Percentiles rank a stretch among this genome's conserved stretches.
These are phyloP conservation scores for Listrodromus nycthemerus DNA, from an alignment of 2,888 invertebrate genomes.

Conservation along the genomic window DNA sequence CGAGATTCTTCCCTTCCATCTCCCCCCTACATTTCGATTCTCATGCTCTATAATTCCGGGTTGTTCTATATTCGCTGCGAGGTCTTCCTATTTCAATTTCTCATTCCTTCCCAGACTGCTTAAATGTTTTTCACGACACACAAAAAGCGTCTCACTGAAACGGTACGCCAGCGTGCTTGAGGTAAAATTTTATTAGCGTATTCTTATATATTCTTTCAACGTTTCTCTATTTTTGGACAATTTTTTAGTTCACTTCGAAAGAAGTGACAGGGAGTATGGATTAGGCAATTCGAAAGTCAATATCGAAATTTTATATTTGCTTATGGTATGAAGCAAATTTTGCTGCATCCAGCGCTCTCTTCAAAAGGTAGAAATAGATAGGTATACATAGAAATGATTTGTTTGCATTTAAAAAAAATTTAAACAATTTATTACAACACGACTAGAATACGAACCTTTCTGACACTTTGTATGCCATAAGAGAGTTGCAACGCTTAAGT, in stretches of 20 bases:
- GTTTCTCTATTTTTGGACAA: too few relatives aligned
- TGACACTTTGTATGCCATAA: neutral
- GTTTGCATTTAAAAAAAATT: neutral
- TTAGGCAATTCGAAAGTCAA: neutral
- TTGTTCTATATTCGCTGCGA: constrained; percentile 10
- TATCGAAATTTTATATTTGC: too few relatives aligned
- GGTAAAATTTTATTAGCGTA: too few relatives aligned
- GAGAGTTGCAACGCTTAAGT: neutral
- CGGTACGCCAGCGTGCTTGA: too few relatives aligned
- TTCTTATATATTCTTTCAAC: too few relatives aligned
- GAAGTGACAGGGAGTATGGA: neutral
- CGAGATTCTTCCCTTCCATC: constrained; percentile 34
- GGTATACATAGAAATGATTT: neutral
- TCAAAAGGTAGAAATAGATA: too few relatives aligned
- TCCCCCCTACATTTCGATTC: neutral
- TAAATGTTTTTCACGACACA: neutral
- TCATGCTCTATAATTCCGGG: neutral
- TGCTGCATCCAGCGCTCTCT: too few relatives aligned
- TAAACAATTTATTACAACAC: neutral
- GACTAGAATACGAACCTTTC: neutral
- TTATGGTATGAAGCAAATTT: too few relatives aligned
- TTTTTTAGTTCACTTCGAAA: neutral
- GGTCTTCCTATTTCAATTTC: neutral
- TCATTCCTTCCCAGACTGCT: neutral
- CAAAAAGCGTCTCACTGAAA: neutral